Base-by-base conservation (phyloP, 92 coral and sea anemone genomes). In the Meandrina meandrites region DNA sequence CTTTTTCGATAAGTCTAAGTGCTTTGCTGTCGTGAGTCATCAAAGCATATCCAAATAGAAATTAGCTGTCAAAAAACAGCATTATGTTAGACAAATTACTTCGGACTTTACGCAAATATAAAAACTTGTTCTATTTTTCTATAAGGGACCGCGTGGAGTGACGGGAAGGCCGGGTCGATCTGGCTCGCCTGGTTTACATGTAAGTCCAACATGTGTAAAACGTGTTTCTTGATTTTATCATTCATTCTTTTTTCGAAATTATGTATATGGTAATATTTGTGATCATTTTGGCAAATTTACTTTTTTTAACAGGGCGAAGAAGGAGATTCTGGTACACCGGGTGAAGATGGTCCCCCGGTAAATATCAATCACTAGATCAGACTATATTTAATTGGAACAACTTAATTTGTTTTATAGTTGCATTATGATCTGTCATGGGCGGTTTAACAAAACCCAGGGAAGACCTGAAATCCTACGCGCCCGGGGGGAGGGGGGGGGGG, bases 281-380 rank as follows among this genome's bases (percentile, higher is more conserved):
- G 14, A n/a, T n/a, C 53, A 48, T 4, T 13, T 48, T 48, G 53
- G 9, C n/a, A n/a, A n/a, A n/a, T n/a, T n/a, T 32, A 34, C 34
- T 62, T 60, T 50, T 79, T 37, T 66, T 62, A 32, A 37, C 79
- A 92, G 94, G 94, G 94, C n/a, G 87, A 84, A 79, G 84, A 91
- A 48, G 94, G 94, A 27, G 92, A 86, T 81, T 72, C 92, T 27
- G 94, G 94, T 21, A 69, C 31, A 30, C 84, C 79, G 9, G 94
- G 94, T 62, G 88, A 68, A 79, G 87, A 86, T 21, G 94, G 94
- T 32, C 36, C 80, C 4, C 64, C 80, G 90, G 94, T 92, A 89
- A 75, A 30, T 74, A 19, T 11, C 75, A 13, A 15, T 69, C 22
- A 31, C 10, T 69, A 27, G n/a, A n/a, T n/a, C n/a, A n/a, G 31